Conservation (phyloP, 2,797 vertebrate genomes). For the Ptychobarbus kaznakovi region DNA sequence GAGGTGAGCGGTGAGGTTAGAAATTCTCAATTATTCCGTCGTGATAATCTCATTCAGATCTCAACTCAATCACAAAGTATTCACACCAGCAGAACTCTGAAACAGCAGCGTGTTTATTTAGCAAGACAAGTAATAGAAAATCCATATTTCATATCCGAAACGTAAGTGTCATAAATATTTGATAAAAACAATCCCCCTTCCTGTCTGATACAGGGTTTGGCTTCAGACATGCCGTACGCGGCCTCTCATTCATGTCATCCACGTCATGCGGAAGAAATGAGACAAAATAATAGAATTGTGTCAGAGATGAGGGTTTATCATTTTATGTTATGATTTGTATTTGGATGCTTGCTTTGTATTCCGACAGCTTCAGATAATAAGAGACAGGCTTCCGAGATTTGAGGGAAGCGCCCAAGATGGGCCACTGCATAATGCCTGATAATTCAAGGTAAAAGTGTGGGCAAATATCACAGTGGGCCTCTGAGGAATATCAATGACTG, state of each 20-base stretch:
- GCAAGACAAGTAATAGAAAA: constrained; percentile 48
- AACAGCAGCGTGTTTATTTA: constrained; percentile 36
- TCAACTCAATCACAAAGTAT: constrained; percentile 17
- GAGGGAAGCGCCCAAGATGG: constrained; percentile 58
- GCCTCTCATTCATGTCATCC: constrained; percentile 36
- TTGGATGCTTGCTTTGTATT: constrained; percentile 57
- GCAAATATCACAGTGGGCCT: constrained; percentile 68
- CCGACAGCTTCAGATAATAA: constrained; percentile 64
- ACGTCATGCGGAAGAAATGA: constrained; percentile 15
- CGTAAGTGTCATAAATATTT: constrained; percentile 55
- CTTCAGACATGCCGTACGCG: not conserved
- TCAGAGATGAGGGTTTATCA: constrained; percentile 54
- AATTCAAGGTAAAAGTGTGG: constrained; percentile 66
- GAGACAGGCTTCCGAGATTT: constrained; percentile 59
- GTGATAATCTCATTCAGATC: constrained; percentile 15
- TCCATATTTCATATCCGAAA: constrained; percentile 55
- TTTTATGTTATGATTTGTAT: constrained; percentile 62
- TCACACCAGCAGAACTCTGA: constrained; percentile 14
- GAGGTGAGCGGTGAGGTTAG: constrained; percentile 11
- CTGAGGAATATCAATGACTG: constrained; percentile 61
- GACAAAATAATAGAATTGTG: constrained; percentile 39
- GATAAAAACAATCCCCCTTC: constrained; percentile 37
- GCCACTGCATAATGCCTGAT: constrained; percentile 59
- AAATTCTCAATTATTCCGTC: constrained; percentile 8
- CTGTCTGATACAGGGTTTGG: constrained; percentile 11